Conservation (phyloP, 2,797 vertebrate species). For the Ataeniobius toweri region DNA sequence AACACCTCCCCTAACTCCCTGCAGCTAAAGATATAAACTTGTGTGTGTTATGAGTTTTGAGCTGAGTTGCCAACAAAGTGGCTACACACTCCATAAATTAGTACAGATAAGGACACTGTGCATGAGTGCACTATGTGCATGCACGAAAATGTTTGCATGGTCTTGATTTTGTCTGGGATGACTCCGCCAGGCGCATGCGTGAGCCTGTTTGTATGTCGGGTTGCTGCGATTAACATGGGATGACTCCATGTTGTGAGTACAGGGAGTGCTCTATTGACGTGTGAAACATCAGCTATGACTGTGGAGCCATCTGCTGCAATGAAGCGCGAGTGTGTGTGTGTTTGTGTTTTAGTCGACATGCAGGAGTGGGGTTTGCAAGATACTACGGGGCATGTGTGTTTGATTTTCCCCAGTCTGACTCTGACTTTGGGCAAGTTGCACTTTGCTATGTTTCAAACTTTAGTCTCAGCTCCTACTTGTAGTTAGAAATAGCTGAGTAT, state of each 20-base stretch:
- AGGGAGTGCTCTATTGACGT: constrained; percentile 72
- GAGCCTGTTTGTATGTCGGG: constrained; percentile 10
- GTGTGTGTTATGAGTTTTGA: constrained; percentile 23
- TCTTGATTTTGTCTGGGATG: constrained; percentile 1
- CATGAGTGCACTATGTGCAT: not conserved
- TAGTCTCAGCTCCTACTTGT: not conserved
- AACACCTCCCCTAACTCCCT: constrained; percentile 42
- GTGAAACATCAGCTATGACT: constrained; percentile 79
- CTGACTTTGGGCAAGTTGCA: constrained; percentile 1
- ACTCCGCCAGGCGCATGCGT: constrained; percentile 1
- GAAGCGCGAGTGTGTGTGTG: constrained; percentile 11
- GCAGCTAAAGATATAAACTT: constrained; percentile 9
- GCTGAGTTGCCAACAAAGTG: constrained; percentile 39
- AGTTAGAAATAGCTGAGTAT: not conserved
- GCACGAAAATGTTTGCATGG: not conserved
- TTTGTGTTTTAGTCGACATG: constrained; percentile 20
- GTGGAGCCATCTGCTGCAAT: constrained; percentile 73
- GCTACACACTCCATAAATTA: constrained; percentile 70
- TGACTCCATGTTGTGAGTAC: constrained; percentile 54
- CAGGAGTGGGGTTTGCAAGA: constrained; percentile 32
- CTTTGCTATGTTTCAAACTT: constrained; percentile 18
- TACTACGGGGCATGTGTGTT: constrained; percentile 9
- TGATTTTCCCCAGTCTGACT: constrained; percentile 30
- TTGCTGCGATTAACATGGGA: constrained; percentile 26
- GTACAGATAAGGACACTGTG: constrained; percentile 50